Evolutionary conservation across 1,140 invertebrate species (phyloP), one percentile per base, ranked within the genome.

Genomic region (Asobara japonica): DNA sequence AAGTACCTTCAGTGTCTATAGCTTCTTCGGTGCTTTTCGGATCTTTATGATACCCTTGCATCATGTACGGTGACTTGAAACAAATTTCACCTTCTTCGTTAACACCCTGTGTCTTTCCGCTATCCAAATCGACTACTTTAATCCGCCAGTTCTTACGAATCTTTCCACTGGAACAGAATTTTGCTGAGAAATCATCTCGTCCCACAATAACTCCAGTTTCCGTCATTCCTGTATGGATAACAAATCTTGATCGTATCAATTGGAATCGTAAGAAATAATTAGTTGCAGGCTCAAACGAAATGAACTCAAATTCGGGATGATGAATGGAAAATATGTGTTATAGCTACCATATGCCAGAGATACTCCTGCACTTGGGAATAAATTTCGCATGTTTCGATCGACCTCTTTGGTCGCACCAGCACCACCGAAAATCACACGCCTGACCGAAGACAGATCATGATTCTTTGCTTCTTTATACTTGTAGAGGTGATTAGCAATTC

Each of bases 11-110:
- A 11, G 76, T 72, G 38, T 87, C 86, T 11, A 91, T 82, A 0
- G 80, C 84, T 25, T 88, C 85, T 3, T 80, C 82, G 0, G 91
- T 92, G 16, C 89, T 89, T 67, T 89, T 80, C 2, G 85, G 80
- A 73, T 89, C 86, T 2, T 82, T 84, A 29, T 88, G 86, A 75
- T 89, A 90, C 4, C 83, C 81, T 10, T 74, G 65, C 78, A 86
- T 85, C 16, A 80, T 77, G 51, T 80, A 71, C 0, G 78, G 69
- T 4, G 77, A 72, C 66, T 83, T 80, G 0, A 86, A 62, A 29
- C 77, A 81, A 25, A 89, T 73, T 78, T 89, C 83, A 20, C 87
- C 87, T 1, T 68, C 71, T 72, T 84, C 45, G 72, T 81, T 81
- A 3, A 75, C 61, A 0, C 80, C 83, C 27, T 79, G 16, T 8